phyloP scores from a whole-genome alignment of 2,888 invertebrate genomes.

The Leptinotarsa tumamoca region DNA sequence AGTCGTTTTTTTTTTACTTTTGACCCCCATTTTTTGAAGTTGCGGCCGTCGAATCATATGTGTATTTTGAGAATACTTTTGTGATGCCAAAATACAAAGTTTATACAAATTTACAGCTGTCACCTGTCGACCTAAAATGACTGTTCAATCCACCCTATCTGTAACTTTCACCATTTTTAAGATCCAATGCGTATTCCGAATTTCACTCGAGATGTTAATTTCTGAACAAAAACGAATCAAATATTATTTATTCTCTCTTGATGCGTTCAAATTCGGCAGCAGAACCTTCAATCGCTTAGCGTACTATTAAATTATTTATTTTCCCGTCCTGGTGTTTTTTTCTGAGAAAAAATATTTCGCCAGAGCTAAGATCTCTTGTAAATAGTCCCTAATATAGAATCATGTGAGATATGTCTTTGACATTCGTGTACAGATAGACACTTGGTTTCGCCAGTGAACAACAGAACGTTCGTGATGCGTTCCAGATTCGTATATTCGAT shows the following conservation, averaged over 20 bases:
- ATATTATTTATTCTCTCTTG: neutral
- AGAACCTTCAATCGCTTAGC: slow-evolving; percentile 3
- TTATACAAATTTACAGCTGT: too few species aligned
- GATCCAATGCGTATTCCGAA: too few species aligned
- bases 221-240: neutral
- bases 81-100: too few species aligned
- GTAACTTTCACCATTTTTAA: too few species aligned
- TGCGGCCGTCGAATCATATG: too few species aligned
- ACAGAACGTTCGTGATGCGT: slow-evolving; percentile 39
- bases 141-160: too few species aligned
- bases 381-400: slow-evolving; percentile 1
- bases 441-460: slow-evolving; percentile 28
- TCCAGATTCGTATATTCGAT: slow-evolving; percentile 49
- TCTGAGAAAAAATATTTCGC: neutral
- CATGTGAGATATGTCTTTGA: slow-evolving; percentile 7
- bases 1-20: too few species aligned
- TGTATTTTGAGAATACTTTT: too few species aligned
- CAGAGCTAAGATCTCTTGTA: slow-evolving; percentile 22
- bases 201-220: too few species aligned
- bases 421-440: slow-evolving; percentile 23
- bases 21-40: too few species aligned
- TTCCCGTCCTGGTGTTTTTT: neutral
- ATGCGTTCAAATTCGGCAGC: slow-evolving; percentile 3
- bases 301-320: slow-evolving; percentile 18
- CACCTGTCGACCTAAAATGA: too few species aligned